phyloP scores from a whole-genome alignment of 2,797 vertebrate species.

The Squalus acanthias region DNA sequence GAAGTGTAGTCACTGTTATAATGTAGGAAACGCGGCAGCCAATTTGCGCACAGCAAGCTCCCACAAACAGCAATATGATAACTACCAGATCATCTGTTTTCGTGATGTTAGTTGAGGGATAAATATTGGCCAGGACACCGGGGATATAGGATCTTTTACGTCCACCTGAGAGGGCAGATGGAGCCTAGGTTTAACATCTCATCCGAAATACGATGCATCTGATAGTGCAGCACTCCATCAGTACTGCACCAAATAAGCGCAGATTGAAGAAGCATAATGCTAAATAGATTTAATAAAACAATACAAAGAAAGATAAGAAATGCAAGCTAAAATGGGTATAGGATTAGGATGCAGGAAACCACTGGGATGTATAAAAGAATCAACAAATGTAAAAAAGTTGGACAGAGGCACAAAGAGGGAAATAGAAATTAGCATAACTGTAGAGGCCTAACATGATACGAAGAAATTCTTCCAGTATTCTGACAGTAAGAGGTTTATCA shows the following conservation, averaged over 20 bases:
- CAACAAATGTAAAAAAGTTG: too few relatives aligned
- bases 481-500: background rate
- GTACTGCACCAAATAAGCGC: too few relatives aligned
- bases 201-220: background rate
- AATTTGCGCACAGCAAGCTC: background rate
- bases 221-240: too few relatives aligned
- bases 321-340: too few relatives aligned
- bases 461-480: background rate
- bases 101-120: background rate
- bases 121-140: background rate
- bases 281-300: too few relatives aligned
- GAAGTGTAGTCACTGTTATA: background rate
- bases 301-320: too few relatives aligned
- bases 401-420: too few relatives aligned
- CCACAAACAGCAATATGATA: background rate
- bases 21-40: background rate
- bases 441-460: background rate
- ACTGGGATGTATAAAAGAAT: too few relatives aligned
- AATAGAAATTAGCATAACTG: too few relatives aligned
- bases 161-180: background rate
- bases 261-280: too few relatives aligned
- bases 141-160: background rate
- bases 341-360: too few relatives aligned
- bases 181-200: background rate
- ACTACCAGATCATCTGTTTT: background rate